A percentile compares a stretch with the other conserved stretches of the same genome.
These are phyloP conservation scores for Nothobranchius furzeri DNA, from an alignment of 2,113 vertebrate species.

Conservation along the genomic window DNA sequence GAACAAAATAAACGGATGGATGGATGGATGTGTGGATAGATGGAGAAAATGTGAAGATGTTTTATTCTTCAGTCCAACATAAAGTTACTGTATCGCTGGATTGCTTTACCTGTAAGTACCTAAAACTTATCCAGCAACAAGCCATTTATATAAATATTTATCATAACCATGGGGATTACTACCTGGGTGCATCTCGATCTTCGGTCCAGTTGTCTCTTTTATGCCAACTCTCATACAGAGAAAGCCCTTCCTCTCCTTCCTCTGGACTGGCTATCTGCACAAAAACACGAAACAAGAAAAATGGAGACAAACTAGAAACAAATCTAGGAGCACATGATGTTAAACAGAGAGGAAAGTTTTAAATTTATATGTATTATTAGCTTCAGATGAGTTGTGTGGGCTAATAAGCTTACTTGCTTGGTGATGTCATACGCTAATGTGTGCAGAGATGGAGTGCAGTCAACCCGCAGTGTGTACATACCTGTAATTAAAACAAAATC, in stretches of 20 bases:
- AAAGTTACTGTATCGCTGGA: no score
- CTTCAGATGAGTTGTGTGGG: neutral
- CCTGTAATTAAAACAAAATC: conserved; percentile 77
- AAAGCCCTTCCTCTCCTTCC: conserved; percentile 84
- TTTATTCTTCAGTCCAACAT: no score
- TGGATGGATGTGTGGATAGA: no score
- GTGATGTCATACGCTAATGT: conserved; percentile 89
- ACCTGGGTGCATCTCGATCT: conserved; percentile 85
- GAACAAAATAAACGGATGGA: no score
- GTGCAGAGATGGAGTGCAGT: conserved; percentile 92
- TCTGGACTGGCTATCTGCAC: conserved; percentile 89
- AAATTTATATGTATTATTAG: neutral
- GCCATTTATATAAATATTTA: neutral
- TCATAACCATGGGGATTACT: neutral
- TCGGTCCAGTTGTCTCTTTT: conserved; percentile 87
- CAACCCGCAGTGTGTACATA: conserved; percentile 94
- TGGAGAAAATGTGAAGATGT: no score
- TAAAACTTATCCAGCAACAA: neutral
- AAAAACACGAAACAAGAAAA: neutral
- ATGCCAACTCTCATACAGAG: conserved; percentile 93
- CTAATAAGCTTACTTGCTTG: conserved; percentile 83
- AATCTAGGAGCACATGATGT: neutral
- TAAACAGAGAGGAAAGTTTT: neutral
- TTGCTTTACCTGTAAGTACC: neutral
- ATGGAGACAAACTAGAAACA: neutral